phyloP scores from a whole-genome alignment of 2,113 vertebrate species.

The Philantomba maxwellii region DNA sequence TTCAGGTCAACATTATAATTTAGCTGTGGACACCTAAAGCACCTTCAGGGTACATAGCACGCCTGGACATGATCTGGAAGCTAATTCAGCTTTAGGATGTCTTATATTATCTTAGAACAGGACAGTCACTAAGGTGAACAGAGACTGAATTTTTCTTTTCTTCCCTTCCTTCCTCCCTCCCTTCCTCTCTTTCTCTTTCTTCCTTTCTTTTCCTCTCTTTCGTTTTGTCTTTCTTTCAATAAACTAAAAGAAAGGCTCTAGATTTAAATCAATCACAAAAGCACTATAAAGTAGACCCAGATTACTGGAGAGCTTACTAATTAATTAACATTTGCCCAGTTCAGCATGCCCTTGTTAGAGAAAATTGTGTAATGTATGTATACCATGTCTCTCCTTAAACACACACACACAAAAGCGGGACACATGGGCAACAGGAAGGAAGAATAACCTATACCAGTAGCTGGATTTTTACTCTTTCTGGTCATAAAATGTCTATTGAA shows the following conservation, averaged over 20 bases:
- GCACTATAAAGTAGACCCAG: constrained; percentile 34
- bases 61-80: not conserved
- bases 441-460: not conserved
- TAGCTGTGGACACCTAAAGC: not conserved
- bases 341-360: constrained; percentile 25
- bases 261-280: constrained; percentile 72
- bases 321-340: constrained; percentile 54
- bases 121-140: constrained; percentile 51
- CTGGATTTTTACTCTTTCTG: not conserved
- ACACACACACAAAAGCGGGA: not conserved
- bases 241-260: constrained; percentile 61
- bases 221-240: not conserved
- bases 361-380: not conserved
- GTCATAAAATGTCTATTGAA: not conserved
- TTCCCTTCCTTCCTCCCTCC: not conserved
- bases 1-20: not conserved
- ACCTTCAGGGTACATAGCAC: not conserved
- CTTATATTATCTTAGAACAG: not conserved
- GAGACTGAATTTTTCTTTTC: not conserved
- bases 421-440: not conserved
- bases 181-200: not conserved
- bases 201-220: not conserved
- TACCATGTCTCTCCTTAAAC: not conserved
- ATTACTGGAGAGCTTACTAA: constrained; percentile 56
- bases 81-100: constrained; percentile 35